Evolutionary conservation across 2,888 invertebrate species (phyloP).

Genomic region (Plebejus anna): DNA sequence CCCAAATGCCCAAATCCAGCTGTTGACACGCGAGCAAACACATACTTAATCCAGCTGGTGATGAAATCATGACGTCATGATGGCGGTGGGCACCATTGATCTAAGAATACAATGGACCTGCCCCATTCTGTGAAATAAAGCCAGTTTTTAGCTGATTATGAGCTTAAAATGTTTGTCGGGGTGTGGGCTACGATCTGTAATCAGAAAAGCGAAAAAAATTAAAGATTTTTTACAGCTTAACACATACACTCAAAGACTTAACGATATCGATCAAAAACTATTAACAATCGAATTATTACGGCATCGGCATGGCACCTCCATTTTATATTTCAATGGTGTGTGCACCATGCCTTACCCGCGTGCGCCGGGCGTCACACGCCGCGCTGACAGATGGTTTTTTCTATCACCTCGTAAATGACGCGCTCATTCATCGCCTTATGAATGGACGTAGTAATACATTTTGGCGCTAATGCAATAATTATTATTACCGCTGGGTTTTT

Average conservation of each 20-base stretch:
- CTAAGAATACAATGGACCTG: not conserved
- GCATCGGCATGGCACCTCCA: too few relatives aligned
- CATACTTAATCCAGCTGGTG: constrained; percentile 1
- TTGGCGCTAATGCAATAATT: not conserved
- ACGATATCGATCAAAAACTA: too few relatives aligned
- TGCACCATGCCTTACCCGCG: constrained; percentile 4
- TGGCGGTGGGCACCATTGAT: constrained; percentile 1
- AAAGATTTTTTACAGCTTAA: too few relatives aligned
- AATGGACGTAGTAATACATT: constrained; percentile 35
- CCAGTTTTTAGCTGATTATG: too few relatives aligned
- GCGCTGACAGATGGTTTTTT: constrained; percentile 41
- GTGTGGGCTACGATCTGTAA: too few relatives aligned
- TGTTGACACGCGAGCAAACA: not conserved
- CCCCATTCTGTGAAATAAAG: too few relatives aligned
- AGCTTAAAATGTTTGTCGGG: too few relatives aligned
- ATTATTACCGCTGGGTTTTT: not conserved
- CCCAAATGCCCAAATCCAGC: constrained; percentile 10
- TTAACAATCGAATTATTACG: too few relatives aligned
- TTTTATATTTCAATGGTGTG: not conserved
- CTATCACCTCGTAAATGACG: constrained; percentile 39
- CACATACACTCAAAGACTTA: too few relatives aligned
- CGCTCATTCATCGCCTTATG: constrained; percentile 37
- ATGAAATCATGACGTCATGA: not conserved
- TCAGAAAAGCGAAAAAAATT: too few relatives aligned
- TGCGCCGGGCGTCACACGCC: constrained; percentile 30